phyloP scores from a whole-genome alignment of 2,113 vertebrate species.

The Psettodes erumei region DNA sequence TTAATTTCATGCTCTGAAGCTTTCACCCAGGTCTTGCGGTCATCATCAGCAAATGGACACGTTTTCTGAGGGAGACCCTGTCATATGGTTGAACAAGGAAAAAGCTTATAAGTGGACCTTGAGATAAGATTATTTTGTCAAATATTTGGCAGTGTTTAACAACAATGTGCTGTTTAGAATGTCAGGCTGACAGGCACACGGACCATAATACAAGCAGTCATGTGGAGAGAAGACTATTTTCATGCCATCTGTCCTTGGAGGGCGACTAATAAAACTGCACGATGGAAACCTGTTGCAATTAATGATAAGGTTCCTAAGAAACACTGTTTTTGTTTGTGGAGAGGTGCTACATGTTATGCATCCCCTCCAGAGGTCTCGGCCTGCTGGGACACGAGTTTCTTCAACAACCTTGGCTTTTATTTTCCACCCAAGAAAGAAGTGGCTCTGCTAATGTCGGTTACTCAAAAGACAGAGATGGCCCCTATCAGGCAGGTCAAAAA shows the following conservation, averaged over 20 bases:
- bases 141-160: neutral
- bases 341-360: conserved; percentile 27
- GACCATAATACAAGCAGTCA: neutral
- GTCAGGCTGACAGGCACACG: no score
- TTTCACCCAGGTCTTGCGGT: neutral
- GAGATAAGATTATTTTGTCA: neutral
- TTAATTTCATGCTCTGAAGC: neutral
- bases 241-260: neutral
- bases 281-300: conserved; percentile 47
- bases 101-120: neutral
- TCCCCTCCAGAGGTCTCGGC: conserved; percentile 51
- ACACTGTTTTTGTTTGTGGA: conserved; percentile 38
- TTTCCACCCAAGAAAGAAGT: conserved; percentile 42
- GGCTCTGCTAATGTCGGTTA: conserved; percentile 7
- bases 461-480: neutral
- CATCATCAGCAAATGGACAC: neutral
- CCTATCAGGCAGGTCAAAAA: neutral
- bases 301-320: conserved; percentile 36
- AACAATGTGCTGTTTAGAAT: neutral
- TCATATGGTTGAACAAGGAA: neutral
- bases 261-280: conserved; percentile 1
- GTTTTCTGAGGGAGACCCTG: neutral
- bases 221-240: neutral
- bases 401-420: neutral
- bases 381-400: conserved; percentile 59